Evolutionary conservation across 2,113 vertebrate species (phyloP).

Genomic region (Forbesichthys agassizii): DNA sequence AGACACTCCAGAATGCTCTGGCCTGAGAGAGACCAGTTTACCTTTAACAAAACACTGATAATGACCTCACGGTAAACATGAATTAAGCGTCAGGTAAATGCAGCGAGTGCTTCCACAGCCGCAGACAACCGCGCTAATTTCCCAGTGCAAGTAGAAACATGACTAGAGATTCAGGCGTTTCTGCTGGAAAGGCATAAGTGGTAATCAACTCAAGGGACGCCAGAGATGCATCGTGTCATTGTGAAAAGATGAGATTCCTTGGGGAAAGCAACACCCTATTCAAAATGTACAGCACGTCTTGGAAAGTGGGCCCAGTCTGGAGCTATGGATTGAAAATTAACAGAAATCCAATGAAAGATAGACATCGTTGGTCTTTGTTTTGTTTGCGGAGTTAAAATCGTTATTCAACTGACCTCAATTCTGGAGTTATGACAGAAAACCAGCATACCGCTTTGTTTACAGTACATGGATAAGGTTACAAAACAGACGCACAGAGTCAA

Average conservation of each 20-base stretch:
- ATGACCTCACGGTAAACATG: too few species aligned
- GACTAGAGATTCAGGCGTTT: slow-evolving; percentile 32
- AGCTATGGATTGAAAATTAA: too few species aligned
- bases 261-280: slow-evolving; percentile 1
- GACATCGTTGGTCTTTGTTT: too few species aligned
- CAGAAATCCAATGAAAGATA: too few species aligned
- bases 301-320: neutral
- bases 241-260: slow-evolving; percentile 31
- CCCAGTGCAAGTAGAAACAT: slow-evolving; percentile 42
- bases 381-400: neutral
- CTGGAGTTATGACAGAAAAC: neutral
- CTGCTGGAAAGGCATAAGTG: slow-evolving; percentile 23
- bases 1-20: too few species aligned
- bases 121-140: slow-evolving; percentile 32
- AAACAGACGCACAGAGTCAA: slow-evolving; percentile 27
- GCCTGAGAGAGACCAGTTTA: neutral
- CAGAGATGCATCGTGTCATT: slow-evolving; percentile 22
- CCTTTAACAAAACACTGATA: too few species aligned
- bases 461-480: slow-evolving; percentile 10
- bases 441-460: slow-evolving; percentile 14
- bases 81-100: neutral
- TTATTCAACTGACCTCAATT: neutral
- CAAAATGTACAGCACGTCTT: neutral
- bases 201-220: slow-evolving; percentile 10
- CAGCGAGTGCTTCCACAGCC: slow-evolving; percentile 2